A percentile compares a stretch with the other conserved stretches of the same genome.
These are phyloP conservation scores for Gallinago undulata DNA, from an alignment of 2,113 vertebrate species.

Conservation along the genomic window DNA sequence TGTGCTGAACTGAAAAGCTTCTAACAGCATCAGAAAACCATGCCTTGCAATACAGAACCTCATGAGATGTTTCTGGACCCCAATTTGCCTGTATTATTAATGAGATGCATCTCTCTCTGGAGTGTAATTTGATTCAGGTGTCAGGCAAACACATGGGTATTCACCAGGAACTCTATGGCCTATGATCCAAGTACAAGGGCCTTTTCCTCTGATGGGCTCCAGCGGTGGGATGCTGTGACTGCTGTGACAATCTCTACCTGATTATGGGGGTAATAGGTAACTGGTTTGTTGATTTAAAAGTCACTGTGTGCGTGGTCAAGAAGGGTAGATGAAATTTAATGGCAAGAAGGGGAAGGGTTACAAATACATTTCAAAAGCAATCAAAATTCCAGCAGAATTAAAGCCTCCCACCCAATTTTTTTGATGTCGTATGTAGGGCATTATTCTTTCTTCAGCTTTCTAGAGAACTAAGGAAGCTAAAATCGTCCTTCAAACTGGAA, in stretches of 20 bases:
- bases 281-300: neutral
- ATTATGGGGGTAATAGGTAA: neutral
- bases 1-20: constrained; percentile 49
- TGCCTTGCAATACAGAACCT: neutral
- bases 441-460: neutral
- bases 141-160: neutral
- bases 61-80: neutral
- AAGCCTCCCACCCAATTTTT: neutral
- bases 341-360: neutral
- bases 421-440: neutral
- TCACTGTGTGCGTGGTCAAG: neutral
- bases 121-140: neutral
- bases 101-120: neutral
- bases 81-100: constrained; percentile 58
- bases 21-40: constrained; percentile 54
- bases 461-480: neutral
- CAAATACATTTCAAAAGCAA: neutral
- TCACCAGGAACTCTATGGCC: neutral
- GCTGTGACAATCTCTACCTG: neutral
- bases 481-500: neutral
- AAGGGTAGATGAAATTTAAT: neutral
- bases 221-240: neutral
- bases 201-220: neutral
- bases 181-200: neutral
- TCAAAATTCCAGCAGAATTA: neutral